Percentiles rank a stretch among this genome's conserved stretches.
Conservation (phyloP, 1,140 invertebrate species). For the Drosophila prosaltans region DNA sequence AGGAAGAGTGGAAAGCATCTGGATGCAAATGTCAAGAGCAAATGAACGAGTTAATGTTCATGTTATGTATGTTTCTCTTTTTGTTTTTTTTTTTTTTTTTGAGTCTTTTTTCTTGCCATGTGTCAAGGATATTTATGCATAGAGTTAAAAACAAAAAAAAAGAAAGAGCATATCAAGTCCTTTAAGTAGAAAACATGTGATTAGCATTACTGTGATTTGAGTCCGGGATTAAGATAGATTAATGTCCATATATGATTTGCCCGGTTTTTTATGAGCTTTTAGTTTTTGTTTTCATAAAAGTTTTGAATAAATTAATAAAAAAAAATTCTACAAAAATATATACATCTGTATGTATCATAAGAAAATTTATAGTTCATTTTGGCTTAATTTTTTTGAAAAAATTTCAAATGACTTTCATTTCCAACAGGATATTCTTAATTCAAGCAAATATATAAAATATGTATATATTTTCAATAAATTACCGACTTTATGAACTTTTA, state of each 20-base stretch:
- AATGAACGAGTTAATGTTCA: slow-evolving; percentile 27
- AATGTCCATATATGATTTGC: background rate
- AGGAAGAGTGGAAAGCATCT: slow-evolving; percentile 7
- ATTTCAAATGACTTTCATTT: too few relatives aligned
- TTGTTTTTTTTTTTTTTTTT: slow-evolving; percentile 10
- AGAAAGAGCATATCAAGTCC: background rate
- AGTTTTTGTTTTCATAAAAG: too few relatives aligned
- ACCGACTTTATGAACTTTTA: slow-evolving; percentile 5
- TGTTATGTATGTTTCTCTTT: slow-evolving; percentile 39
- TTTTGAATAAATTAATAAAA: too few relatives aligned
- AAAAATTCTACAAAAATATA: too few relatives aligned
- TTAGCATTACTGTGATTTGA: background rate
- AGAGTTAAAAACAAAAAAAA: background rate
- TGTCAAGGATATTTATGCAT: slow-evolving; percentile 1
- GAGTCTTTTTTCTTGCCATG: too few relatives aligned
- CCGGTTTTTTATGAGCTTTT: too few relatives aligned
- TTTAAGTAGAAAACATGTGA: background rate
- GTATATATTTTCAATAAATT: slow-evolving; percentile 5
- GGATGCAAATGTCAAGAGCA: slow-evolving; percentile 24
- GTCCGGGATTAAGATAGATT: background rate
- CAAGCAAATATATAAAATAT: background rate
- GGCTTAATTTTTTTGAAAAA: too few relatives aligned
- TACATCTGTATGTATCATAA: too few relatives aligned
- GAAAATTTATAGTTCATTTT: too few relatives aligned
- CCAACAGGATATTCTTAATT: too few relatives aligned